Evolutionary conservation across 2,888 invertebrate genomes (phyloP).

Genomic region (Scaptomyza caliginosa): DNA sequence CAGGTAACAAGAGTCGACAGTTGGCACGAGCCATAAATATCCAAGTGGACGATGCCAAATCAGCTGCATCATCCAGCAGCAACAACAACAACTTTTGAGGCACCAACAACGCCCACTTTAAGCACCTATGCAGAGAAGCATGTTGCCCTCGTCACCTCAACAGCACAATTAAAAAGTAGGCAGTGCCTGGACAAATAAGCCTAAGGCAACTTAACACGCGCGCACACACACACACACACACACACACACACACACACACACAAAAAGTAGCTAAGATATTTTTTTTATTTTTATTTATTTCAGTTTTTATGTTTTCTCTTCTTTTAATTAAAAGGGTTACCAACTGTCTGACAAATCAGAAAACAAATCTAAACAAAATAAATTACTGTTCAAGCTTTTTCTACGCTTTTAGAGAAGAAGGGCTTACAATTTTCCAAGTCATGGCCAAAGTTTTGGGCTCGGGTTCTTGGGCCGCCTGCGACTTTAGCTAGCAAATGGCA

Average conservation of each 20-base stretch:
- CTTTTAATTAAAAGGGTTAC: constrained; percentile 72
- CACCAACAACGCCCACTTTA: constrained; percentile 69
- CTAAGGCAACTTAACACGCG: constrained; percentile 40
- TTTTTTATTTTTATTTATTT: constrained; percentile 27
- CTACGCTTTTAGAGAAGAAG: constrained; percentile 12
- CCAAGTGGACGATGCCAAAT: constrained; percentile 53
- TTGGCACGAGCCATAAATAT: constrained; percentile 78
- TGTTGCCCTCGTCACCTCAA: constrained; percentile 37
- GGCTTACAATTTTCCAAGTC: constrained; percentile 53
- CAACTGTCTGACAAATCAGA: constrained; percentile 65
- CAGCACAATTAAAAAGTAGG: constrained; percentile 60
- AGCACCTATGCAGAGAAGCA: constrained; percentile 52
- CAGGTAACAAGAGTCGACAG: constrained; percentile 67
- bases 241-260: too few relatives aligned
- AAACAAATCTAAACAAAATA: constrained; percentile 72
- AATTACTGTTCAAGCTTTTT: constrained; percentile 64
- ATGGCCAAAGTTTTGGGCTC: constrained; percentile 42
- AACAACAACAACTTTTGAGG: constrained; percentile 49
- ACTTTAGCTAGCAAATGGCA: not conserved
- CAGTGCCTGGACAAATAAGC: constrained; percentile 62
- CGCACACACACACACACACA: too few relatives aligned
- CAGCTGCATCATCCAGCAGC: constrained; percentile 68
- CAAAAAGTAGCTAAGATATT: constrained; percentile 10
- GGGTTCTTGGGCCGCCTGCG: constrained; percentile 14
- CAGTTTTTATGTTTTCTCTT: constrained; percentile 53